A percentile compares a stretch with the other conserved stretches of the same genome.
Evolutionary conservation across 1,140 invertebrate species (phyloP).

Genomic region (Lepeophtheirus salmonis): DNA sequence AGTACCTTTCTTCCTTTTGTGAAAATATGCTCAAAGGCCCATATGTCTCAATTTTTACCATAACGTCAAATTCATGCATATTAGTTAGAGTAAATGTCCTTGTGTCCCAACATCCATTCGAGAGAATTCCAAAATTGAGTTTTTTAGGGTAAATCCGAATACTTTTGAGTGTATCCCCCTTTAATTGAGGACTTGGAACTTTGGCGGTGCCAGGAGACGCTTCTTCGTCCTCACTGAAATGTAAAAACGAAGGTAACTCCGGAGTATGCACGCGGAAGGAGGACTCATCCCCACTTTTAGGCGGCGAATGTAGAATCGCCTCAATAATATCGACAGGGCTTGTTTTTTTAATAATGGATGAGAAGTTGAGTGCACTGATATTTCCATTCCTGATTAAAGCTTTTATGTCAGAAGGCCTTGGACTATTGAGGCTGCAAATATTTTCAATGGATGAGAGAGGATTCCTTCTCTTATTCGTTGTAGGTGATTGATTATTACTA

Average conservation of each 20-base stretch:
- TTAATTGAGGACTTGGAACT: no score
- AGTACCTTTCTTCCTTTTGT: no score
- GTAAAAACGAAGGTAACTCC: background rate
- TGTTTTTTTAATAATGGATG: background rate
- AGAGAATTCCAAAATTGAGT: background rate
- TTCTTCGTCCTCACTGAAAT: background rate
- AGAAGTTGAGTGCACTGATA: background rate
- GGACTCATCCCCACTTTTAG: no score
- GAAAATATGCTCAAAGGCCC: background rate
- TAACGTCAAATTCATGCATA: background rate
- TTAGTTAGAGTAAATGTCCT: background rate
- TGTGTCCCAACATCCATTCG: background rate
- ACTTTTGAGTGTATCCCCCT: background rate
- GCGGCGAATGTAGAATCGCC: background rate
- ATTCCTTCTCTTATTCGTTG: no score
- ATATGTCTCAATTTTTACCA: no score
- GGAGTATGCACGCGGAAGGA: no score
- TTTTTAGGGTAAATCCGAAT: no score
- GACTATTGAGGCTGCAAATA: background rate
- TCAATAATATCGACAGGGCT: background rate
- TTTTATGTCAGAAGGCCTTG: background rate
- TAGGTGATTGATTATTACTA: no score
- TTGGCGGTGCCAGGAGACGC: no score
- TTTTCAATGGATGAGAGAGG: background rate
- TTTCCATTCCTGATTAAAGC: no score